Percentiles rank a stretch among this genome's conserved stretches.
Conservation (phyloP, 2,797 vertebrate genomes). For the Catamblyrhynchus diadema region DNA sequence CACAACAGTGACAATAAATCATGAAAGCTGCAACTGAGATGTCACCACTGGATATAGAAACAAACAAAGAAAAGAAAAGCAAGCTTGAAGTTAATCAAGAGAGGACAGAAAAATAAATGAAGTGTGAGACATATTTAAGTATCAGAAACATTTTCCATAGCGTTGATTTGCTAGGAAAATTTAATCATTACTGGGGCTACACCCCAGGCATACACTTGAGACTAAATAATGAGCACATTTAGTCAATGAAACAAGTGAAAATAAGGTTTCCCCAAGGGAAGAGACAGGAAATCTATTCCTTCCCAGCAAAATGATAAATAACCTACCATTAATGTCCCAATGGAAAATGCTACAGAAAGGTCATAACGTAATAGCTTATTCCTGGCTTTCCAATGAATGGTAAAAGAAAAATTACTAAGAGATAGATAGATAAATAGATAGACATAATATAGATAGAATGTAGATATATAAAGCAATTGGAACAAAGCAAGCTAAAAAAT, state of each 20-base stretch:
- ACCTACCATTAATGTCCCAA: constrained; percentile 36
- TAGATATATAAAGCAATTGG: neutral
- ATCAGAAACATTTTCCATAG: constrained; percentile 39
- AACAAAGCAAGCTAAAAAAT: neutral
- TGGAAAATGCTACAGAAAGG: constrained; percentile 42
- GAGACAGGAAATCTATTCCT: constrained; percentile 48
- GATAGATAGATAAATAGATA: neutral
- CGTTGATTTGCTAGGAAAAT: constrained; percentile 13
- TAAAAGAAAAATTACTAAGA: neutral
- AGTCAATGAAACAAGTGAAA: constrained; percentile 61
- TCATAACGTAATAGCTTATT: constrained; percentile 32
- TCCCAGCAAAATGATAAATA: constrained; percentile 52
- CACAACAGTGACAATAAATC: neutral
- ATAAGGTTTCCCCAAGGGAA: constrained; percentile 49
- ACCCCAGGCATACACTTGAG: constrained; percentile 33
- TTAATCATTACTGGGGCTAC: constrained; percentile 40
- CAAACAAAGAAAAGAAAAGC: neutral
- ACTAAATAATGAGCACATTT: constrained; percentile 64
- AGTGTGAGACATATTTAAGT: constrained; percentile 51
- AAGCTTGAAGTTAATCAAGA: constrained; percentile 36
- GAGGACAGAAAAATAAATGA: constrained; percentile 45
- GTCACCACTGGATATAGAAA: neutral
- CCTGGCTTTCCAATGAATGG: neutral
- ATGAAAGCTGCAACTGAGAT: constrained; percentile 16
- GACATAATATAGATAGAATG: neutral